phyloP scores from a whole-genome alignment of 2,797 vertebrate genomes.

The Ctenochaetus hawaiiensis region DNA sequence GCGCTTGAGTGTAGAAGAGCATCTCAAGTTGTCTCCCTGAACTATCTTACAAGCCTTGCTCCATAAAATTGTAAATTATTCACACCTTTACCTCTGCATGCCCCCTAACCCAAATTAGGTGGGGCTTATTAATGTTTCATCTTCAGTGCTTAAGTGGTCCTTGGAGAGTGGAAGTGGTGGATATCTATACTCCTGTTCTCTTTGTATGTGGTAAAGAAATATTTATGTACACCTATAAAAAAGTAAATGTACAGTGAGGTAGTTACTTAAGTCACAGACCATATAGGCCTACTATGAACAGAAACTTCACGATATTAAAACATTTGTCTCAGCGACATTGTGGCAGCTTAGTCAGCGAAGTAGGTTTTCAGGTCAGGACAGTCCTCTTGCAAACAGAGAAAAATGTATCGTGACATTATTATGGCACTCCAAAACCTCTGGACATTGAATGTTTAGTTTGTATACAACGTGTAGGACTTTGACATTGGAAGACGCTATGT shows the following conservation, averaged over 20 bases:
- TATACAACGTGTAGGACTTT: too few species aligned
- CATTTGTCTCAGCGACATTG: not conserved
- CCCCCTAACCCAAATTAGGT: slow-evolving; percentile 44
- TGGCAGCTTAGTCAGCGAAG: not conserved
- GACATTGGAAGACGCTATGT: too few species aligned
- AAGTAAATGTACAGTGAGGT: not conserved
- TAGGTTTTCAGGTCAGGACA: too few species aligned
- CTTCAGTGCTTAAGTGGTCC: slow-evolving; percentile 28
- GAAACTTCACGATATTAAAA: not conserved
- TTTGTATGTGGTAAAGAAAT: not conserved
- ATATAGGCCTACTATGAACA: too few species aligned
- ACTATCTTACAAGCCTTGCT: not conserved
- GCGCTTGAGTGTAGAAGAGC: not conserved
- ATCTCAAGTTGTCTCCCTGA: not conserved
- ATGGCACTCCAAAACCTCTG: too few species aligned
- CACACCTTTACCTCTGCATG: slow-evolving; percentile 40
- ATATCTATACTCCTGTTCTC: not conserved
- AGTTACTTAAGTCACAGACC: not conserved
- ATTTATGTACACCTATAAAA: not conserved
- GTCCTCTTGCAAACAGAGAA: too few species aligned
- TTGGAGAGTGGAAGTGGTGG: slow-evolving; percentile 26
- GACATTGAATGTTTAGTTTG: too few species aligned
- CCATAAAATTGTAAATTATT: slow-evolving; percentile 50
- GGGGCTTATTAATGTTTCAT: slow-evolving; percentile 41
- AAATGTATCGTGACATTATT: too few species aligned